These are phyloP conservation scores for Perizoma flavofasciatum DNA, from an alignment of 2,888 invertebrate species.

Conservation along the genomic window DNA sequence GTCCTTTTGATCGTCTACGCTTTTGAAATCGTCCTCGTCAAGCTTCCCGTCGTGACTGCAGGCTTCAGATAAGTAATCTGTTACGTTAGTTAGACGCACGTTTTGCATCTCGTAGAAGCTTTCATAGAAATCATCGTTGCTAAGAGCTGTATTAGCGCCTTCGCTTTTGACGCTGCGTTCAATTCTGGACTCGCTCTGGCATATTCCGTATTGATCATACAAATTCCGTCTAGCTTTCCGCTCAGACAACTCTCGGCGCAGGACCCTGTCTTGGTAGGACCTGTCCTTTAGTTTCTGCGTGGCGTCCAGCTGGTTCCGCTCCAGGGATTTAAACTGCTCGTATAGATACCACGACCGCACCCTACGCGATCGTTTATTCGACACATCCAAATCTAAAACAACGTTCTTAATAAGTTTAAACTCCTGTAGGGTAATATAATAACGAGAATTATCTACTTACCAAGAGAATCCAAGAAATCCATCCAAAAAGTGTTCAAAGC, in stretches of 20 bases:
- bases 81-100: conserved; percentile 41
- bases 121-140: conserved; percentile 62
- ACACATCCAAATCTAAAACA: conserved; percentile 59
- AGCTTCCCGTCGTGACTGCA: conserved; percentile 43
- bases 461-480: conserved; percentile 69
- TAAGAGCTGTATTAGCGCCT: conserved; percentile 42
- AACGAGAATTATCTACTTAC: conserved; percentile 44
- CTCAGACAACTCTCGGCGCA: conserved; percentile 66
- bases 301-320: conserved; percentile 67
- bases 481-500: conserved; percentile 46
- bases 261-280: conserved; percentile 63
- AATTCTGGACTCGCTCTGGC: conserved; percentile 52
- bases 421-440: neutral
- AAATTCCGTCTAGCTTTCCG: conserved; percentile 61
- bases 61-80: conserved; percentile 38
- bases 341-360: conserved; percentile 77
- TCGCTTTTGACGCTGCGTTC: conserved; percentile 42
- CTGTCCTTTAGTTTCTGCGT: conserved; percentile 61
- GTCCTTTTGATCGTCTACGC: conserved; percentile 45
- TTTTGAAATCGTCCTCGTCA: conserved; percentile 49
- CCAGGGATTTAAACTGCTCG: conserved; percentile 73
- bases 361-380: conserved; percentile 61
- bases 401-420: no score
- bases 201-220: conserved; percentile 53
- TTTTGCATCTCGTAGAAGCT: conserved; percentile 59